Base-by-base conservation (phyloP, 2,888 invertebrate species). In the Desoria tigrina region DNA sequence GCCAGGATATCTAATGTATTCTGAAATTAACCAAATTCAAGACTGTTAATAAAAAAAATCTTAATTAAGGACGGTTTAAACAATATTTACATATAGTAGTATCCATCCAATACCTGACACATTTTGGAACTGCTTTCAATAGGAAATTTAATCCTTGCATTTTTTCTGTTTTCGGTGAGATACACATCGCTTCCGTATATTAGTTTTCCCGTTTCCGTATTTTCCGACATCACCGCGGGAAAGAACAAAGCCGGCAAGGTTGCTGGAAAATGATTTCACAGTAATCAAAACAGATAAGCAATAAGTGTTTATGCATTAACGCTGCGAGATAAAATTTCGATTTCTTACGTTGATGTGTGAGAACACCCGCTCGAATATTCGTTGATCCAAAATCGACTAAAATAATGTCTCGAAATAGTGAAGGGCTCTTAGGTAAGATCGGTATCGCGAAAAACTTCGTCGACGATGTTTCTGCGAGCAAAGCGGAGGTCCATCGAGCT, bases 321-420 rank as follows among this genome's bases (percentile, higher is more conserved):
- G n/a, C n/a, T n/a, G 21, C 9, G 18, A 18, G n/a, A n/a, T n/a
- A n/a, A n/a, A n/a, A 32, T 32, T 32, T 32, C 11, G 32, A 32
- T 32, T 32, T 32, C 79, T 77, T 79, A 83, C 83, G 80, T 73
- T 81, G 78, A 65, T 81, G 79, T 50, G 82, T 80, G 7, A 84
- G 79, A 42, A 84, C 79, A 16, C 86, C 85, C 14, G 84, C 85
- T 72, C 86, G 79, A 28, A 85, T 80, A 2, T 83, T 83, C 71
- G 81, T 81, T 59, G 84, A 83, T 14, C 86, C 86, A 42, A 86
- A 77, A 76, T 86, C 86, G 51, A 86, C 79, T 21, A 86, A 79
- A 2, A 84, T 73, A 6, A 84, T 81, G 71, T 83, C 82, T 79
- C 83, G 73, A 58, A 77, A 77, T 16, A 77, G 69, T 6, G 77